Evolutionary conservation across 2,888 invertebrate species (phyloP), one percentile per base, ranked within the genome.

Genomic region (Plagodis dolabraria): DNA sequence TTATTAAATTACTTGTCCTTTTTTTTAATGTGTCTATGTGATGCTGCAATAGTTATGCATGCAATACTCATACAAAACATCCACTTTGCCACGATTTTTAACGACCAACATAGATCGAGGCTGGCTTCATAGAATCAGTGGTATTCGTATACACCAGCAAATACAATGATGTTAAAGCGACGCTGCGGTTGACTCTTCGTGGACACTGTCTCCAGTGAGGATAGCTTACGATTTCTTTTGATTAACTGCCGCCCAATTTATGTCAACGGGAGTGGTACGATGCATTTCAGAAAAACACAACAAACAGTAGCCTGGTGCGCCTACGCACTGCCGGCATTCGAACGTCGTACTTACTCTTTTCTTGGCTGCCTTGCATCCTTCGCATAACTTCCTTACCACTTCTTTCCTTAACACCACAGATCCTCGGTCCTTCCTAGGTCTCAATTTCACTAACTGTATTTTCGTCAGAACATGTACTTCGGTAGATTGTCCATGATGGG

Each of bases 371-470:
- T 22, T 47, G 47, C 60, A 60, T 8, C 55, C 51, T 36, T 47
- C 4, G 51, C 60, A 60, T 8, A 36, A 43, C 38, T 60, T 60
- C 8, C 60, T 36, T 2, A 47, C 43, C 34, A 51, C 54, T 11
- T 60, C 55, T 5, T 8, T 38, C 7, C 44, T 47, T 10, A 47
- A 0, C 8, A 9, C 7, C 5, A 45, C 12, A 10, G 36, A 7
- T 4, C 51, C 47, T 5, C 9, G 11, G 5, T 5, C 7, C 6
- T 22, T 12, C 12, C 50, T 53, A 46, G 8, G 8, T 38, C 50
- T 53, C 1, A 36, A 1, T 33, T 33, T 38, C 1, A 8, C 5
- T 2, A 36, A 42, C 12, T 46, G 22, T 50, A 59, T 59, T n/a
- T 43, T 51, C 0, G 51, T 55, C 12, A 60, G 22, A 11, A 12